These are phyloP conservation scores for Ectemnius continuus DNA, from an alignment of 2,888 invertebrate genomes.

Conservation along the genomic window DNA sequence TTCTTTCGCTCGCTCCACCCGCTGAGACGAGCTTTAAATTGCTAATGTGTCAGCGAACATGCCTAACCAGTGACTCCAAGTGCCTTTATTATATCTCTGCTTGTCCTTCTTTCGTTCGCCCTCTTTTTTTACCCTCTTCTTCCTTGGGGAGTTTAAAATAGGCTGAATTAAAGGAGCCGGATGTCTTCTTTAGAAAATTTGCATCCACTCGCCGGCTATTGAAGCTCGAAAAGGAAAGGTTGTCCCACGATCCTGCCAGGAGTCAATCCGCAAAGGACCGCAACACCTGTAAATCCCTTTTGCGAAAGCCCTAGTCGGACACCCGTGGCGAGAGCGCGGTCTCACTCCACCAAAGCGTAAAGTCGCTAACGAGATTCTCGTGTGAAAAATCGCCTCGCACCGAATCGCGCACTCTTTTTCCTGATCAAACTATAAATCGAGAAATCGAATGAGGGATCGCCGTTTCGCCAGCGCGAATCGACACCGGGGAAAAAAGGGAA, in stretches of 20 bases:
- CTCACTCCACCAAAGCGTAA: constrained; percentile 36
- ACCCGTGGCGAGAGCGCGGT: constrained; percentile 32
- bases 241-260: constrained; percentile 4
- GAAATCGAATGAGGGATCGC: constrained; percentile 54
- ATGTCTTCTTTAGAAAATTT: constrained; percentile 48
- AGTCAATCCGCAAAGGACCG: constrained; percentile 15
- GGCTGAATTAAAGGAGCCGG: constrained; percentile 27
- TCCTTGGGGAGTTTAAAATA: constrained; percentile 13
- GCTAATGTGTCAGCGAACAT: not conserved
- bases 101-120: too few species aligned
- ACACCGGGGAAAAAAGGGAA: too few species aligned
- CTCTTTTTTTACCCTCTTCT: not conserved
- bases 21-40: not conserved
- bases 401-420: not conserved
- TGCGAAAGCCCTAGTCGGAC: constrained; percentile 28
- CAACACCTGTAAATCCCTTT: constrained; percentile 47
- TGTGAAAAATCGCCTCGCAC: not conserved
- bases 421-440: constrained; percentile 29
- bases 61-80: not conserved
- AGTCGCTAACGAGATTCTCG: constrained; percentile 10
- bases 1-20: too few species aligned
- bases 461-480: constrained; percentile 16
- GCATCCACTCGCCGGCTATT: constrained; percentile 45
- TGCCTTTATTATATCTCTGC: not conserved
- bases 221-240: constrained; percentile 15